Conservation (phyloP, 2,113 vertebrate species). For the Phrynocephalus versicolor region DNA sequence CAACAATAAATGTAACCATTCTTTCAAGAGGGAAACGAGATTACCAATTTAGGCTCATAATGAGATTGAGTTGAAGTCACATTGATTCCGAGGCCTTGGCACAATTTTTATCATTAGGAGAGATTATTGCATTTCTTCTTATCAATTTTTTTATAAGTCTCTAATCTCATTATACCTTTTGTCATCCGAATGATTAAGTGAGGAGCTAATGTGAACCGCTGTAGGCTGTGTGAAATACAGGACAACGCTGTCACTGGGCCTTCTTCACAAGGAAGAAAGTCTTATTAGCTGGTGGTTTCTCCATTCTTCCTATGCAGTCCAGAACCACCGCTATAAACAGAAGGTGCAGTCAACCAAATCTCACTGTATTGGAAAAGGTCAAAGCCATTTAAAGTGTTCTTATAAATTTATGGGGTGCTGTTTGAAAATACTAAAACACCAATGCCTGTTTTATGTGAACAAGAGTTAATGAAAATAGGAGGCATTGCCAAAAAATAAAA, state of each 20-base stretch:
- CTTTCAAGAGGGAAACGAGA: slow-evolving; percentile 58
- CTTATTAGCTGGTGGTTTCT: slow-evolving; percentile 70
- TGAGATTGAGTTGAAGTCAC: slow-evolving; percentile 66
- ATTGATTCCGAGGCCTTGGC: slow-evolving; percentile 44
- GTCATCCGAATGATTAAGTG: slow-evolving; percentile 72
- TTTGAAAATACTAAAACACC: slow-evolving; percentile 67
- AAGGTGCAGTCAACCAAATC: slow-evolving; percentile 71
- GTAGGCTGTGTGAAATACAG: slow-evolving; percentile 63
- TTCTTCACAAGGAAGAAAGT: slow-evolving; percentile 60
- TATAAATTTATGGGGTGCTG: slow-evolving; percentile 70
- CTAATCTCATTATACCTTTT: slow-evolving; percentile 77
- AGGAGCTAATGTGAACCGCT: slow-evolving; percentile 59
- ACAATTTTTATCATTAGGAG: slow-evolving; percentile 66
- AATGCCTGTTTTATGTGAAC: slow-evolving; percentile 66
- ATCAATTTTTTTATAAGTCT: slow-evolving; percentile 54
- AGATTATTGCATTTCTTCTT: slow-evolving; percentile 57
- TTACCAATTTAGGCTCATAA: slow-evolving; percentile 66
- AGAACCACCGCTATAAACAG: slow-evolving; percentile 69
- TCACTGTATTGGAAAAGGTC: slow-evolving; percentile 73
- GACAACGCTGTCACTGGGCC: slow-evolving; percentile 56
- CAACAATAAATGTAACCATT: slow-evolving; percentile 35
- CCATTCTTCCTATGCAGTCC: slow-evolving; percentile 54
- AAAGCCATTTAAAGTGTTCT: slow-evolving; percentile 64
- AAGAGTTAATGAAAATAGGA: slow-evolving; percentile 65
- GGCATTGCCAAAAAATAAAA: slow-evolving; percentile 1